These are phyloP conservation scores for Tyrophagus putrescentiae DNA, from an alignment of 1,140 invertebrate species.

Conservation along the genomic window DNA sequence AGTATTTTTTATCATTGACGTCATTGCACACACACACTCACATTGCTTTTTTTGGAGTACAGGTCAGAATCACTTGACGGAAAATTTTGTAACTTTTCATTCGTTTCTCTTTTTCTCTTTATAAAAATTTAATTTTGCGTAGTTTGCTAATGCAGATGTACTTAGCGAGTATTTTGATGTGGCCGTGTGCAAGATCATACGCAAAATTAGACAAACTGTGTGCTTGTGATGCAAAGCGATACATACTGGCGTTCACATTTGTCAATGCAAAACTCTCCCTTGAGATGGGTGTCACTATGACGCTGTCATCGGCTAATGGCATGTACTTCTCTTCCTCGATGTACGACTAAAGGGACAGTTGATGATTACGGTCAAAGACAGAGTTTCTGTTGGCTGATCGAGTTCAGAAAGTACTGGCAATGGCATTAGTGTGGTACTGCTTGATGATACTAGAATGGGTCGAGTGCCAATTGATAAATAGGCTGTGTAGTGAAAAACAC, in stretches of 20 bases:
- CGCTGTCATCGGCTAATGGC: conserved; percentile 91
- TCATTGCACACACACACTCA: too few relatives aligned
- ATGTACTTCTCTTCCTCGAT: conserved; percentile 88
- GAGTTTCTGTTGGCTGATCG: conserved; percentile 49
- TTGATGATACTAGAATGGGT: conserved; percentile 57
- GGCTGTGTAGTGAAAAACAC: conserved; percentile 85
- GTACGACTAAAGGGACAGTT: conserved; percentile 66
- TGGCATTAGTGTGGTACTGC: background rate
- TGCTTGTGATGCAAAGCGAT: background rate
- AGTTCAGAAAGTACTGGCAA: conserved; percentile 39
- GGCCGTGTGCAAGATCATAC: background rate
- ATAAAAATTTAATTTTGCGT: too few relatives aligned
- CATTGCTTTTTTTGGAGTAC: too few relatives aligned
- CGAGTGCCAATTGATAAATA: conserved; percentile 67
- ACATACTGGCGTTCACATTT: too few relatives aligned
- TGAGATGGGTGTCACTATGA: conserved; percentile 91
- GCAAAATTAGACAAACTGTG: conserved; percentile 12
- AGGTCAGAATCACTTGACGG: too few relatives aligned
- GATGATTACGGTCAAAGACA: conserved; percentile 65
- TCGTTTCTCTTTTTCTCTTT: too few relatives aligned
- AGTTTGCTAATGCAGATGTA: too few relatives aligned
- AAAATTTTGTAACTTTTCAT: too few relatives aligned
- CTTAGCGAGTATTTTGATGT: too few relatives aligned
- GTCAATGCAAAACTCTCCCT: conserved; percentile 83
- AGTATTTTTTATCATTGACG: too few relatives aligned